phyloP scores from a whole-genome alignment of 1,140 invertebrate genomes.

The Agrypnia vestita region DNA sequence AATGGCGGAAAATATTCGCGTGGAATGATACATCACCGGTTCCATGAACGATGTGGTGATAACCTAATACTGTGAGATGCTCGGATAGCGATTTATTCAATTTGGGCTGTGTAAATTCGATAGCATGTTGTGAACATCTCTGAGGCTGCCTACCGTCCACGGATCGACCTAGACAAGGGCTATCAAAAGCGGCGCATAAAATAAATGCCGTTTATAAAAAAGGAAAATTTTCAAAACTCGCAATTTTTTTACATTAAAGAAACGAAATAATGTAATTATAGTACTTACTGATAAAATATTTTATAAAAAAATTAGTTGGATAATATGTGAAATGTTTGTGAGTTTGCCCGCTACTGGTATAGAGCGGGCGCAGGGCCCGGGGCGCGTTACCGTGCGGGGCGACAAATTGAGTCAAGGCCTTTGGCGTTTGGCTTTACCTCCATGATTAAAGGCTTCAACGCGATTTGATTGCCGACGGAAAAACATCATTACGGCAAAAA shows the following conservation, averaged over 20 bases:
- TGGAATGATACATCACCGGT: not conserved
- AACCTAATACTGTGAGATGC: constrained; percentile 26
- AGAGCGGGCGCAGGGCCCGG: not conserved
- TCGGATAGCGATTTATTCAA: constrained; percentile 38
- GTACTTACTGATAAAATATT: too few relatives aligned
- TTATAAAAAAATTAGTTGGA: too few relatives aligned
- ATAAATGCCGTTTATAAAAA: too few relatives aligned
- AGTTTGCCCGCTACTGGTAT: too few relatives aligned
- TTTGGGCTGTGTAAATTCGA: constrained; percentile 21
- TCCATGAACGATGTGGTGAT: constrained; percentile 6
- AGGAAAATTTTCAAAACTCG: too few relatives aligned
- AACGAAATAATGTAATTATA: too few relatives aligned
- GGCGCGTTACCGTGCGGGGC: not conserved
- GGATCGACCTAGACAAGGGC: too few relatives aligned
- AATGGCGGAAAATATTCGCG: too few relatives aligned
- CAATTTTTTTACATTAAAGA: too few relatives aligned
- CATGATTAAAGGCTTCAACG: constrained; percentile 23
- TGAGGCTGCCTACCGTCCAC: not conserved
- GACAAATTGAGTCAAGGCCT: constrained; percentile 34
- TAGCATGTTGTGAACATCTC: constrained; percentile 5
- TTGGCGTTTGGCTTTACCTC: constrained; percentile 22
- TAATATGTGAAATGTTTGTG: too few relatives aligned
- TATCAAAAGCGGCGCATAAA: too few relatives aligned
- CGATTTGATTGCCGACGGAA: constrained; percentile 2
- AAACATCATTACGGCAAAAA: constrained; percentile 31